These are phyloP conservation scores for Hoplodrina ambigua DNA, from an alignment of 2,888 invertebrate species.

Conservation along the genomic window DNA sequence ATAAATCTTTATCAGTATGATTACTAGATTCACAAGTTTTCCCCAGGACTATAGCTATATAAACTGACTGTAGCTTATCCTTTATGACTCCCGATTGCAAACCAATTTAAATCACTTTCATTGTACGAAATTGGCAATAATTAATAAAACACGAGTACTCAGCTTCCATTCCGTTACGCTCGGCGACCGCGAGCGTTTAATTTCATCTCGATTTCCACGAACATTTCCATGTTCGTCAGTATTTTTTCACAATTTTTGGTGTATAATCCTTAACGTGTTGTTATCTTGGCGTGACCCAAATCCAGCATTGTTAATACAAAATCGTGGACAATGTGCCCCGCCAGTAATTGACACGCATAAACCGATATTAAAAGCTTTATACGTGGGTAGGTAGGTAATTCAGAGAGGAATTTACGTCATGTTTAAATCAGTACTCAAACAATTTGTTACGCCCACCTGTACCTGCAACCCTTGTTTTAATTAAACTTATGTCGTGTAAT, in stretches of 20 bases:
- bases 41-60: neutral
- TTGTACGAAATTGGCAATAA: slow-evolving; percentile 24
- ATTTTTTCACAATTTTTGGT: slow-evolving; percentile 50
- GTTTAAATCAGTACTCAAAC: slow-evolving; percentile 69
- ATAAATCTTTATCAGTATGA: neutral
- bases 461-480: slow-evolving; percentile 70
- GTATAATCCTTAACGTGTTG: slow-evolving; percentile 51
- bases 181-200: slow-evolving; percentile 44
- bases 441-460: slow-evolving; percentile 70
- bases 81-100: slow-evolving; percentile 4
- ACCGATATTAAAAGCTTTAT: slow-evolving; percentile 67
- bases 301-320: slow-evolving; percentile 59
- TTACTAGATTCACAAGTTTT: neutral
- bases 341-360: slow-evolving; percentile 65
- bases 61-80: neutral
- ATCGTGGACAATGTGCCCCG: slow-evolving; percentile 57
- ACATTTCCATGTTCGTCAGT: slow-evolving; percentile 48
- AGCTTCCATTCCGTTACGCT: slow-evolving; percentile 21
- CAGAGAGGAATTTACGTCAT: slow-evolving; percentile 65
- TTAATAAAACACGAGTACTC: slow-evolving; percentile 38
- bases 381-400: slow-evolving; percentile 55
- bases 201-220: slow-evolving; percentile 44
- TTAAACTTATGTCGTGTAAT: slow-evolving; percentile 75
- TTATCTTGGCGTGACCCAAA: slow-evolving; percentile 63
- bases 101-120: slow-evolving; percentile 19